Evolutionary conservation across 2,888 invertebrate genomes (phyloP).

Genomic region (Idaea straminata): DNA sequence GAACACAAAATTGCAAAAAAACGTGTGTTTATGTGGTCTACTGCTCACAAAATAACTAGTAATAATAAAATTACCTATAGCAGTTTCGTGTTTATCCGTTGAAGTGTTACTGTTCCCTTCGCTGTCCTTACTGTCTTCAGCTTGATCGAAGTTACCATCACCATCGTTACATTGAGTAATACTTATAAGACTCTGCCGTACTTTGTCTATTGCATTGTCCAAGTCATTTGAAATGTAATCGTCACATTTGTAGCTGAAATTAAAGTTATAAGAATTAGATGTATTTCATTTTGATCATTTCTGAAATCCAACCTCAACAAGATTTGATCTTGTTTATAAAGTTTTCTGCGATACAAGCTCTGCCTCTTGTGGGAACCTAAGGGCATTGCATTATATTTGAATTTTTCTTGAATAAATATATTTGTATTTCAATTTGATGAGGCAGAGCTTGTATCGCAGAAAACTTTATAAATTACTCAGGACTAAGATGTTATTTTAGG

Average conservation of each 20-base stretch:
- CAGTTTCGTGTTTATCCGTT: neutral
- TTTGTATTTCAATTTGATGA: too few species aligned
- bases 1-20: too few species aligned
- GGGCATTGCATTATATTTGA: too few species aligned
- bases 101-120: constrained; percentile 6
- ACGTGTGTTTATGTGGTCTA: neutral
- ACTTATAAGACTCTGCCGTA: constrained; percentile 75
- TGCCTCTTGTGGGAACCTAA: too few species aligned
- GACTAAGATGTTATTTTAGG: too few species aligned
- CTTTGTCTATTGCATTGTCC: constrained; percentile 76
- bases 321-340: too few species aligned
- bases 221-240: constrained; percentile 89
- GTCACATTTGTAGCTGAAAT: constrained; percentile 87
- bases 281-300: too few species aligned
- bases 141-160: constrained; percentile 41
- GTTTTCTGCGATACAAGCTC: too few species aligned
- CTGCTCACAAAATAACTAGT: neutral
- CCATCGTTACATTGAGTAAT: constrained; percentile 40
- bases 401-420: too few species aligned
- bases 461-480: too few species aligned
- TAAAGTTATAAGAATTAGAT: constrained; percentile 7
- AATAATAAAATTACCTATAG: neutral
- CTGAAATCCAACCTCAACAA: too few species aligned
- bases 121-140: constrained; percentile 48
- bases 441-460: too few species aligned